These are phyloP conservation scores for Melipona beecheii DNA, from an alignment of 2,888 invertebrate species.

Conservation along the genomic window DNA sequence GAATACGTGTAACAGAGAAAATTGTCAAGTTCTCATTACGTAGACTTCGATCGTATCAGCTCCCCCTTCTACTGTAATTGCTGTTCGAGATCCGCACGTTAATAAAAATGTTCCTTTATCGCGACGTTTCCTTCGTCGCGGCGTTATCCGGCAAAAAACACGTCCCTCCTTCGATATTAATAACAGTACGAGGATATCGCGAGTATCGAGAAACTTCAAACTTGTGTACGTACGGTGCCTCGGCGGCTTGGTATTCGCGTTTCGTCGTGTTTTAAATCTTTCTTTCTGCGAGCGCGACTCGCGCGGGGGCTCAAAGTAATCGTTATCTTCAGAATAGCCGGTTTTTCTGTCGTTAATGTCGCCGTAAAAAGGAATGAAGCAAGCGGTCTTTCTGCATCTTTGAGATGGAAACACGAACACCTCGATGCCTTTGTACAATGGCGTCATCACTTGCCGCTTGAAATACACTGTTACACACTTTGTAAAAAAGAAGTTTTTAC, in stretches of 20 bases:
- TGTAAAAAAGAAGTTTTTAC: constrained; percentile 59
- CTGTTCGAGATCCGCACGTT: too few relatives aligned
- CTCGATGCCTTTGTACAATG: constrained; percentile 27
- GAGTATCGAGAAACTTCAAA: neutral
- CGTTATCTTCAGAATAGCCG: constrained; percentile 20
- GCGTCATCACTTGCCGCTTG: constrained; percentile 26
- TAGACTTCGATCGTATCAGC: too few relatives aligned
- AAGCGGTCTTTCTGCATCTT: constrained; percentile 31
- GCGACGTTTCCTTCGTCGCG: too few relatives aligned
- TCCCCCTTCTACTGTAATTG: too few relatives aligned
- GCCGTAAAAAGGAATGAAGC: constrained; percentile 25
- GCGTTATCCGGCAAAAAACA: too few relatives aligned
- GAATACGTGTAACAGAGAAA: too few relatives aligned
- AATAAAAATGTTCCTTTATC: too few relatives aligned
- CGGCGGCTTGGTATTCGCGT: neutral
- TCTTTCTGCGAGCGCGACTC: neutral
- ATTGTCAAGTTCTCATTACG: too few relatives aligned
- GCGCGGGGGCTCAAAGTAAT: constrained; percentile 12
- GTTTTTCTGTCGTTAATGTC: constrained; percentile 35
- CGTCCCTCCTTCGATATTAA: too few relatives aligned
- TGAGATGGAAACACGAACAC: constrained; percentile 21
- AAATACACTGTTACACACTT: constrained; percentile 51
- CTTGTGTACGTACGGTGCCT: neutral
- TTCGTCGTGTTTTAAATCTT: neutral
- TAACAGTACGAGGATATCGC: too few relatives aligned